phyloP scores from a whole-genome alignment of 2,888 invertebrate genomes.

The Onthophagus sagittarius region DNA sequence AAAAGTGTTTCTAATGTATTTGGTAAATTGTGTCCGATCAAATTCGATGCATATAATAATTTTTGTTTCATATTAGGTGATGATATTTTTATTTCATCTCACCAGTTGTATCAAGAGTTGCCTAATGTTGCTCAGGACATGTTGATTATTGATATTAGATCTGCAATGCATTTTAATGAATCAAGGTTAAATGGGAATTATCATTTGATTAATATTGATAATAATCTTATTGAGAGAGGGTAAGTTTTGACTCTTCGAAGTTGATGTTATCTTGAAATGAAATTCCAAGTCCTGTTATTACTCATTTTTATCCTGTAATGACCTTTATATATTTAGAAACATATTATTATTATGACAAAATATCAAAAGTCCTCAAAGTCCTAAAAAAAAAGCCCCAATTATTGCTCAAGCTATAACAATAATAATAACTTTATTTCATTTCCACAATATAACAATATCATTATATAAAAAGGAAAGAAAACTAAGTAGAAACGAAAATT shows the following conservation, averaged over 20 bases:
- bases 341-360: no score
- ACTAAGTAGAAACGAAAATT: no score
- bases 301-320: no score
- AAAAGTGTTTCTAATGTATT: background rate
- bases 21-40: background rate
- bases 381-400: no score
- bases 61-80: background rate
- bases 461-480: no score
- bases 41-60: background rate
- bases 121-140: background rate
- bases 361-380: no score
- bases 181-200: conserved; percentile 20
- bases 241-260: conserved; percentile 13
- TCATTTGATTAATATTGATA: conserved; percentile 20
- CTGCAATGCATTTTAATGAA: conserved; percentile 13
- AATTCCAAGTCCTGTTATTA: no score
- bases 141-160: conserved; percentile 23
- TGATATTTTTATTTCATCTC: conserved; percentile 14
- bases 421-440: no score
- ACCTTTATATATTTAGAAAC: no score
- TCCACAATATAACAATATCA: no score
- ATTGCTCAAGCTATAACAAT: no score
- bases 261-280: no score
- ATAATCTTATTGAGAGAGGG: conserved; percentile 20
- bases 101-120: conserved; percentile 17